phyloP scores from a whole-genome alignment of 1,140 invertebrate species.

The Mercenaria mercenaria region DNA sequence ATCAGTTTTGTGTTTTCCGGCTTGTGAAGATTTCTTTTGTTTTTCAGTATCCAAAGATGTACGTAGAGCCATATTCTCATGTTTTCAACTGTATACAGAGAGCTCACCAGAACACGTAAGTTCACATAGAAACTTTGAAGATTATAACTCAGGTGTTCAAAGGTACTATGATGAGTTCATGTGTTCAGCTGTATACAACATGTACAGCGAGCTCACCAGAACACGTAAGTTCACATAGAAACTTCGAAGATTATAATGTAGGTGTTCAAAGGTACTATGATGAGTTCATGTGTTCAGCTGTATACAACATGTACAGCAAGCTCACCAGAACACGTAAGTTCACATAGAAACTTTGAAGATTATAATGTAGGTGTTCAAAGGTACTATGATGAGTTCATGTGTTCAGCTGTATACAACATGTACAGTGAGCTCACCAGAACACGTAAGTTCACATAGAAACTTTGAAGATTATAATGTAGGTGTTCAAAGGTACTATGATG shows the following conservation, averaged over 20 bases:
- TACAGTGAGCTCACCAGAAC: slow-evolving; percentile 87
- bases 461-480: neutral
- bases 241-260: neutral
- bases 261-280: neutral
- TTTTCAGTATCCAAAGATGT: slow-evolving; percentile 86
- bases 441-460: too few species aligned
- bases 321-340: slow-evolving; percentile 88
- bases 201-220: slow-evolving; percentile 87
- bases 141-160: slow-evolving; percentile 6
- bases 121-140: too few species aligned
- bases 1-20: too few species aligned
- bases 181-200: slow-evolving; percentile 86
- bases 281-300: slow-evolving; percentile 86
- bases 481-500: neutral
- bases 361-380: neutral
- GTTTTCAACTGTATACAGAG: slow-evolving; percentile 87
- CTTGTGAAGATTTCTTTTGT: too few species aligned
- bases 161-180: slow-evolving; percentile 60
- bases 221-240: slow-evolving; percentile 87
- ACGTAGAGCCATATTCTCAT: slow-evolving; percentile 82
- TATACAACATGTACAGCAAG: slow-evolving; percentile 83
- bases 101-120: slow-evolving; percentile 88
- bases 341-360: too few species aligned
- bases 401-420: slow-evolving; percentile 86
- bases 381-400: slow-evolving; percentile 67